Evolutionary conservation across 1,140 invertebrate species (phyloP), one percentile per base, ranked within the genome.

Genomic region (Brevipalpus yothersi): DNA sequence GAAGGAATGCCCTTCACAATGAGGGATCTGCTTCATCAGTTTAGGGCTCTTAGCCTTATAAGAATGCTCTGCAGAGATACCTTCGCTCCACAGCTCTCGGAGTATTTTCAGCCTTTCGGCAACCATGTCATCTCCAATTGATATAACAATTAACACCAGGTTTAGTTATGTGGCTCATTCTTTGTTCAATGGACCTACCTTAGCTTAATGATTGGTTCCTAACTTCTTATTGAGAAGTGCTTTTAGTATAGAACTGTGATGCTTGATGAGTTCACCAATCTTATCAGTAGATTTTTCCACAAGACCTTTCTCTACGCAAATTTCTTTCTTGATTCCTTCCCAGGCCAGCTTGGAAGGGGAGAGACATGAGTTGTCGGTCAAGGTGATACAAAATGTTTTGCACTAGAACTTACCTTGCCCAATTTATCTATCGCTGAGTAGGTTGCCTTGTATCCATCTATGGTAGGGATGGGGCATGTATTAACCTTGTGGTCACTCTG

Each of bases 381-480:
- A 31, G 31, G 31, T 31, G n/a, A n/a, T n/a, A n/a, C n/a, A 31
- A 31, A 31, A 31, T 31, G 31, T 2, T 31, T 31, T 31, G 31
- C 5, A 5, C 2, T 31, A 31, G 31, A 31, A 23, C 45, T 53
- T n/a, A 58, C 56, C 76, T 99, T 99, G 72, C 99, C 95, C 47
- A 99, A 72, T 75, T 99, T 99, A 72, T 99, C 95, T 19, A 99
- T 83, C 15, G 93, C 80, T 0, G 94, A 98, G 71, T 92, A 99
- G 65, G 96, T 91, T 1, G 82, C 76, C 58, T 91, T n/a, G n/a
- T n/a, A n/a, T n/a, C n/a, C n/a, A n/a, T n/a, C n/a, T n/a, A n/a
- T n/a, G n/a, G n/a, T n/a, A n/a, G n/a, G n/a, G n/a, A n/a, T n/a
- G n/a, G n/a, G n/a, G n/a, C n/a, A n/a, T n/a, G n/a, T n/a, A n/a